Evolutionary conservation across 2,113 vertebrate genomes (phyloP).

Genomic region (Clarias magur): DNA sequence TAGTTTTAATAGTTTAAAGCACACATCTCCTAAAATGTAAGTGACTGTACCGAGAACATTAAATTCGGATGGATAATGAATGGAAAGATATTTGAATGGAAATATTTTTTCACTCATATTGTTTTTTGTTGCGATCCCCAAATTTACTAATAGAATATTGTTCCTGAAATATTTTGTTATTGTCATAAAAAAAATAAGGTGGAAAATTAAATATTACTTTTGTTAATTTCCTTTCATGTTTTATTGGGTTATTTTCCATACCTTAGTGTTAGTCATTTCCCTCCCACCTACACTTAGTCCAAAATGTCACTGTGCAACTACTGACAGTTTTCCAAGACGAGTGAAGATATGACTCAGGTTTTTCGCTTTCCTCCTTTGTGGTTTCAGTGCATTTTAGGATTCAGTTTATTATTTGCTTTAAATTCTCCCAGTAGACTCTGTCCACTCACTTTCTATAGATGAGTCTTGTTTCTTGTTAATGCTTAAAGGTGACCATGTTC

Average conservation of each 20-base stretch:
- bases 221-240: not conserved
- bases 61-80: not conserved
- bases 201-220: not conserved
- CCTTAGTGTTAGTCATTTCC: not conserved
- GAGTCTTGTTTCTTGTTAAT: not conserved
- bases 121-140: not conserved
- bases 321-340: not conserved
- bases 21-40: not conserved
- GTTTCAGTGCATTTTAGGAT: conserved; percentile 7
- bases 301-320: conserved; percentile 13
- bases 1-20: not conserved
- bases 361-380: not conserved
- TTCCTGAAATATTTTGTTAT: not conserved
- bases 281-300: not conserved
- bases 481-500: not conserved
- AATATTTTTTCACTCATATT: not conserved
- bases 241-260: not conserved
- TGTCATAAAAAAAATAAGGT: not conserved
- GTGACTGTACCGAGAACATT: not conserved
- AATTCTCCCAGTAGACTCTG: not conserved
- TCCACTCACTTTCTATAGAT: not conserved
- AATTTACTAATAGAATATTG: not conserved
- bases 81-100: too few species aligned
- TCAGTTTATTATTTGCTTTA: conserved; percentile 20
- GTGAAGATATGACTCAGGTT: conserved; percentile 21